Evolutionary conservation across 2,888 invertebrate genomes (phyloP), one percentile per base, ranked within the genome.

Genomic region (Oscheius sp.): DNA sequence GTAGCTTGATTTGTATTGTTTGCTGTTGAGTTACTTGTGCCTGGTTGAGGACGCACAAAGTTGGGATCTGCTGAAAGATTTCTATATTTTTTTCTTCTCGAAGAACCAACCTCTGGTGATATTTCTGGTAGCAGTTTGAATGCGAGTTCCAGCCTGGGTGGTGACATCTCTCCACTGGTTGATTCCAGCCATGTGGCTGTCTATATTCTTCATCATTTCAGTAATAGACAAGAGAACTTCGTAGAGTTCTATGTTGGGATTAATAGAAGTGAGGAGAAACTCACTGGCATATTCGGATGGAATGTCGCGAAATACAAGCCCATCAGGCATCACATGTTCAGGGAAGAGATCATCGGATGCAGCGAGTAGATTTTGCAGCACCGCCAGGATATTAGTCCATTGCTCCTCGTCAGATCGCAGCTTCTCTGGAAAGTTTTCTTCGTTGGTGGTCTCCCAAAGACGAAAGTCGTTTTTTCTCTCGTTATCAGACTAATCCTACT

Each of bases 121-220:
- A n/a, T n/a, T n/a, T n/a, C n/a, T n/a, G n/a, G n/a, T n/a, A n/a
- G n/a, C 23, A 2, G n/a, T 3, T n/a, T 34, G 33, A 33, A 55
- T 15, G 33, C 55, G 3, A 23, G n/a, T 5, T n/a, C 34, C 33
- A 34, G 55, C 55, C 23, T 55, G 55, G 5, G n/a, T 55, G 20
- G 15, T 34, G 17, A 55, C 20, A 33, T 55, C 55, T 12, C 34
- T 17, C 55, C 55, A 55, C n/a, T 34, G n/a, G 17, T 55, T 34
- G 20, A 55, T 34, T 55, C 34, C 55, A 17, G 12, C 4, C 1
- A 55, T 33, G 34, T 55, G 55, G 12, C 34, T 33, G 20, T 55
- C 34, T 2, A 55, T 20, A 17, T 33, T 55, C 5, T 15, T 33
- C 10, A 55, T 33, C 55, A 55, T 55, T 17, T 55, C 17, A 20